Percentiles rank a stretch among this genome's conserved stretches.
phyloP scores from a whole-genome alignment of 2,888 invertebrate species.

The Agrochola macilenta region DNA sequence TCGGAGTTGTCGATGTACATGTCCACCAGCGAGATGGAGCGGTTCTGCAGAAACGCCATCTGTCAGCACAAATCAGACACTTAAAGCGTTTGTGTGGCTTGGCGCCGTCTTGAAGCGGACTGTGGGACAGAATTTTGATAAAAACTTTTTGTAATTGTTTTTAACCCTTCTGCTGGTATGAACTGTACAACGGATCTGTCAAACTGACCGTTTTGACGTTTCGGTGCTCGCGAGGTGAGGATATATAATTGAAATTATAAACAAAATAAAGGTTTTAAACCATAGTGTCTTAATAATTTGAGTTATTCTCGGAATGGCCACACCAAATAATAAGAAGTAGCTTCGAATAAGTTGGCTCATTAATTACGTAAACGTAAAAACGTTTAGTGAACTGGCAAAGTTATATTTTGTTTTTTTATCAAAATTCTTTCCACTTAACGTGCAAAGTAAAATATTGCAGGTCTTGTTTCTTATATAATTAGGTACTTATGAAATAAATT shows the following conservation, averaged over 20 bases:
- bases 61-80: constrained; percentile 85
- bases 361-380: not conserved
- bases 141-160: constrained; percentile 16
- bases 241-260: not conserved
- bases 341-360: not conserved
- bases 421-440: constrained; percentile 37
- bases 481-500: constrained; percentile 15
- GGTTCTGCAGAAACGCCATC: constrained; percentile 95
- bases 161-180: too few relatives aligned
- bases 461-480: constrained; percentile 1
- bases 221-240: too few relatives aligned
- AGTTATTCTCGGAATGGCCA: not conserved
- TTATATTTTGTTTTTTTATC: constrained; percentile 24
- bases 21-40: constrained; percentile 97
- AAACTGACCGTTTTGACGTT: too few relatives aligned
- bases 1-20: constrained; percentile 99
- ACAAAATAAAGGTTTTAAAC: not conserved
- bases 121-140: constrained; percentile 39
- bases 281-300: not conserved
- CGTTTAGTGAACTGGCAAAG: not conserved
- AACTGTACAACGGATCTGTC: too few relatives aligned
- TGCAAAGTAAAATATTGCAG: constrained; percentile 44
- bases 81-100: constrained; percentile 71
- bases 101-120: constrained; percentile 50
- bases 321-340: not conserved